Percentiles rank a stretch among this genome's conserved stretches.
phyloP scores from a whole-genome alignment of 2,113 vertebrate genomes.

The Vidua macroura region DNA sequence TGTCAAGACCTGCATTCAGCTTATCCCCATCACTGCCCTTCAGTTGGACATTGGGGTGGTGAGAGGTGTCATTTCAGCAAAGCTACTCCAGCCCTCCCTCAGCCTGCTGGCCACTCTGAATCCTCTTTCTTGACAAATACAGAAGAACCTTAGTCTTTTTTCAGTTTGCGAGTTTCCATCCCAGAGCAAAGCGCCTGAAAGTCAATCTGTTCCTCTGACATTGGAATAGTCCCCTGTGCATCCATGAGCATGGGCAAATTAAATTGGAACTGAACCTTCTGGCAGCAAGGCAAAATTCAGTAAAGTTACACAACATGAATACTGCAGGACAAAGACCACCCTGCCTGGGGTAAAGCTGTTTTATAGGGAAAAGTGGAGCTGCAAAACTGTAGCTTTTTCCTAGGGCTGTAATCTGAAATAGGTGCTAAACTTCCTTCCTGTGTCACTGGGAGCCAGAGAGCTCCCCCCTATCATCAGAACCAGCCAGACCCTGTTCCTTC shows the following conservation, averaged over 20 bases:
- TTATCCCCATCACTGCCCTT: background rate
- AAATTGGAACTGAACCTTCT: background rate
- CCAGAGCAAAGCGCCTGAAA: background rate
- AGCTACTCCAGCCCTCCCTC: background rate
- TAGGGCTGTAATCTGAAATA: background rate
- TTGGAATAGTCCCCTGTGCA: background rate
- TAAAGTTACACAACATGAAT: background rate
- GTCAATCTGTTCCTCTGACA: background rate
- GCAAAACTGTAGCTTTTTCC: background rate
- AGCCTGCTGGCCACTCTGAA: background rate
- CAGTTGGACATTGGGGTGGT: background rate
- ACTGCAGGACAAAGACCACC: background rate
- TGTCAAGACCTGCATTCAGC: background rate
- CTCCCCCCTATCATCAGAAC: background rate
- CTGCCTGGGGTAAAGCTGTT: background rate
- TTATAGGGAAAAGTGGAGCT: background rate
- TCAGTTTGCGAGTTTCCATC: background rate
- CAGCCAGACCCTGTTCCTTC: background rate
- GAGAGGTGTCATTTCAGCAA: background rate
- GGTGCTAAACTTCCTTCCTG: background rate
- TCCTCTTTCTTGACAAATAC: background rate
- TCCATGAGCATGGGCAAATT: background rate
- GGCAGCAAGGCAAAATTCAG: background rate
- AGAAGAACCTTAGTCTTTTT: background rate
- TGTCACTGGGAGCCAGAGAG: background rate